Percentiles rank a stretch among this genome's conserved stretches.
Evolutionary conservation across 2,888 invertebrate genomes (phyloP).

Genomic region (Abrostola triplasia): DNA sequence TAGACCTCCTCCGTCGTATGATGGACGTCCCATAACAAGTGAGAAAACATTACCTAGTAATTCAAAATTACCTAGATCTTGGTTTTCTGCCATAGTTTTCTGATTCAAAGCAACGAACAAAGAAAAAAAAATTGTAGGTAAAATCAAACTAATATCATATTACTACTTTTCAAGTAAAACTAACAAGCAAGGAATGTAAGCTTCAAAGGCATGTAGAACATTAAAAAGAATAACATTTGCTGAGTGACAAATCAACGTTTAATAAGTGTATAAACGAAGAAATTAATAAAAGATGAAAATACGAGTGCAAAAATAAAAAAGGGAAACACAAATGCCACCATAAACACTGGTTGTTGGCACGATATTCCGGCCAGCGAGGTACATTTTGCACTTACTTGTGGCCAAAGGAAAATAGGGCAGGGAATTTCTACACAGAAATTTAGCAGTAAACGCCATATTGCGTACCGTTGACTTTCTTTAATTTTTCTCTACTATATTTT

Average conservation of each 20-base stretch:
- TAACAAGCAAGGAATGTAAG: too few relatives aligned
- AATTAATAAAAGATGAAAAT: constrained; percentile 48
- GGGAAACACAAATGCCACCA: constrained; percentile 46
- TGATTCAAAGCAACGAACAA: too few relatives aligned
- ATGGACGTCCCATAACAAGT: too few relatives aligned
- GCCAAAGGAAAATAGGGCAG: constrained; percentile 58
- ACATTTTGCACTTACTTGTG: constrained; percentile 62
- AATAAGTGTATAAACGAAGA: constrained; percentile 16
- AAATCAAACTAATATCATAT: too few relatives aligned
- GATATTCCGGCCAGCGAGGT: constrained; percentile 51
- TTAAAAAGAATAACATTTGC: too few relatives aligned
- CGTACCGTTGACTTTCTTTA: constrained; percentile 46
- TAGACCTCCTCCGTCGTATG: too few relatives aligned
- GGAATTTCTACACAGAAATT: constrained; percentile 59
- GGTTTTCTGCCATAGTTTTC: too few relatives aligned
- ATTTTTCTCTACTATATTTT: constrained; percentile 26
- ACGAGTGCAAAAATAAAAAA: constrained; percentile 44
- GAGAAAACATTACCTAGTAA: background rate
- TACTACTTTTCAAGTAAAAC: too few relatives aligned
- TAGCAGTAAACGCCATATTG: constrained; percentile 50
- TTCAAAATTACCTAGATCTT: background rate
- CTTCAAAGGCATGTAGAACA: too few relatives aligned
- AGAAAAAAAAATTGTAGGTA: too few relatives aligned
- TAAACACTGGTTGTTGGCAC: constrained; percentile 60
- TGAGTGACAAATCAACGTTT: background rate